Base-by-base conservation (phyloP, 2,113 vertebrate genomes). In the Thunnus thynnus region DNA sequence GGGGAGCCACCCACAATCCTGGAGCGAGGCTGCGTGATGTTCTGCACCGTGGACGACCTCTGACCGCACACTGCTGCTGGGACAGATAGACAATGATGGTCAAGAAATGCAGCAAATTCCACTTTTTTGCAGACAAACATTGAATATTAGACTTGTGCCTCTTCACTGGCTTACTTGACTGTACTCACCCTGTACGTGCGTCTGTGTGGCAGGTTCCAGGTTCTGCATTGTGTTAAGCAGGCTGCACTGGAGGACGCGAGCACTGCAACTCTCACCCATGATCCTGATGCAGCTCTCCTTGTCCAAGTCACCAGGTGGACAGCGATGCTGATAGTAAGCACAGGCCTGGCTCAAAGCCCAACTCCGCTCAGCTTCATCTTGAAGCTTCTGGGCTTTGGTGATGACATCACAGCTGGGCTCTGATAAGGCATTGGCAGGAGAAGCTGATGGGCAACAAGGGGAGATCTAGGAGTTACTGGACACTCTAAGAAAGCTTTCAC, bases 1-100 rank as follows among this genome's bases (percentile, higher is more conserved):
- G 76, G 88, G 10, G 93, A 96, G 64, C 98, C 98, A 0, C 98
- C 98, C 60, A 98, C 95, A 8, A 98, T 97, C 80, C 95, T 93
- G 25, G 94, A 95, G 4, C 93, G 93, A 3, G 93, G 93, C 72
- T 90, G 92, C 0, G 96, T 96, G 80, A 82, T 55, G 41, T 96
- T 97, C 41, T 85, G 86, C 1, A 77, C 32, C 0, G 47, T 54
- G 0, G 88, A 78, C 3, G 64, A 80, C 70, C 94, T 95, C 77
- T 94, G 94, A 4, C 97, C 97, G 60, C 97, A 97, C 7, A 92
- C 85, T 47, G 93, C 97, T 97, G 88, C 78, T 64, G 57, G 73
- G 56, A 79, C 57, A 65, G 36, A 82, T 22, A 36, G 3, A 72
- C 46, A 51, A 20, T 3, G 1, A 62, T 4, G 22, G 62, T 72